These are phyloP conservation scores for Epiblema foenella DNA, from an alignment of 2,888 invertebrate species.

Conservation along the genomic window DNA sequence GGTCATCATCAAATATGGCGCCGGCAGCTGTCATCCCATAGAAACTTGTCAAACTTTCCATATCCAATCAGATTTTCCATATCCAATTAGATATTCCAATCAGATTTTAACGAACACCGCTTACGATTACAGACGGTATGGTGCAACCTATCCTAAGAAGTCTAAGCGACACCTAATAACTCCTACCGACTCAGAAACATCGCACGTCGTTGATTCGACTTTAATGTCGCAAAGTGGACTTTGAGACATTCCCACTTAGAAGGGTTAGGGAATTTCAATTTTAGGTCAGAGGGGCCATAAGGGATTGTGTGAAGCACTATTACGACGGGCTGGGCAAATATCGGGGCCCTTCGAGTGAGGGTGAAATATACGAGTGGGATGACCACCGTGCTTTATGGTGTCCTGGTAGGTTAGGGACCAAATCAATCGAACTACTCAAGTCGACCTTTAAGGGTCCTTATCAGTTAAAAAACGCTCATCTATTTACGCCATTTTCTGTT, in stretches of 20 bases:
- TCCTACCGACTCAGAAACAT: slow-evolving; percentile 38
- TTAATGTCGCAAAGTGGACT: slow-evolving; percentile 46
- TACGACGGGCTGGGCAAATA: slow-evolving; percentile 53
- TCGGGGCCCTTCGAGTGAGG: slow-evolving; percentile 48
- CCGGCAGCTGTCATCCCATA: no score
- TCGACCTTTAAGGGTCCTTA: no score
- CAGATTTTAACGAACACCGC: no score
- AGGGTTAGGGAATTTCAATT: slow-evolving; percentile 55
- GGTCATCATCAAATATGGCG: no score
- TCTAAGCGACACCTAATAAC: slow-evolving; percentile 11
- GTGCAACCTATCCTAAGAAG: slow-evolving; percentile 4
- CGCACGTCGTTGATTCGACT: slow-evolving; percentile 42
- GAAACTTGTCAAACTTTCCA: no score
- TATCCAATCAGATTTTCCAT: no score
- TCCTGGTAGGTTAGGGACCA: slow-evolving; percentile 32
- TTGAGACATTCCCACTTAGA: slow-evolving; percentile 45
- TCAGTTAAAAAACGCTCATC: no score
- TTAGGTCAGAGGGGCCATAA: slow-evolving; percentile 49
- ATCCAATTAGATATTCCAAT: no score
- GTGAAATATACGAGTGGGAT: slow-evolving; percentile 51
- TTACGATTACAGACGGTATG: no score
- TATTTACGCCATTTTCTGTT: no score
- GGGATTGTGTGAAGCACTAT: slow-evolving; percentile 53
- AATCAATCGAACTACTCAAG: slow-evolving; percentile 16
- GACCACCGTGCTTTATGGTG: slow-evolving; percentile 42